A percentile compares a stretch with the other conserved stretches of the same genome.
Conservation (phyloP, 2,113 vertebrate genomes). For the Notiomystis cincta region DNA sequence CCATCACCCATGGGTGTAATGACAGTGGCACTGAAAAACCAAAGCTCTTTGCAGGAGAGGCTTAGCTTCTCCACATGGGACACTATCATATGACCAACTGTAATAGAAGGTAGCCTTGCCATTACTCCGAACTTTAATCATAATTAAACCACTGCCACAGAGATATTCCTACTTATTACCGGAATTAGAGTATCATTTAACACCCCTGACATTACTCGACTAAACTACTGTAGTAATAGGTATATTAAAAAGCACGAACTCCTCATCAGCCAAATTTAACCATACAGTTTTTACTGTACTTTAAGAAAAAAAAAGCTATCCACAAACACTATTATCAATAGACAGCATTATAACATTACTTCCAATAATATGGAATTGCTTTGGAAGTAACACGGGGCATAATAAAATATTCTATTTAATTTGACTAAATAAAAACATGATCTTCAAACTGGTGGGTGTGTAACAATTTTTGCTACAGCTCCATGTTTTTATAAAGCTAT, state of each 20-base stretch:
- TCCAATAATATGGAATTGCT: neutral
- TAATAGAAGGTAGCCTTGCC: neutral
- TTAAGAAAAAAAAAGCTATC: neutral
- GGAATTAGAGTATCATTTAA: conserved; percentile 43
- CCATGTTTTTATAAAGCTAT: neutral
- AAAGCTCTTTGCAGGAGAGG: conserved; percentile 11
- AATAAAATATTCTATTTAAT: neutral
- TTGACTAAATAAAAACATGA: neutral
- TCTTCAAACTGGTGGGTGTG: neutral
- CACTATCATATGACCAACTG: neutral
- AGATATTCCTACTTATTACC: conserved; percentile 25
- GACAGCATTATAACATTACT: neutral
- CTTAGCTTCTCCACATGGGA: conserved; percentile 6
- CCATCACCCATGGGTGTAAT: neutral
- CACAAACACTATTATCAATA: neutral
- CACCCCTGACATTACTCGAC: conserved; percentile 8
- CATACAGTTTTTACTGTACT: neutral
- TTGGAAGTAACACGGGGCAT: neutral
- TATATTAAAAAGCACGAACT: neutral
- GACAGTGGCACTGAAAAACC: conserved; percentile 1
- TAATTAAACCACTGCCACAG: conserved; percentile 25
- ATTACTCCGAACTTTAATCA: conserved; percentile 31
- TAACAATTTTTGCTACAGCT: neutral
- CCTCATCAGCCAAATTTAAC: conserved; percentile 4
- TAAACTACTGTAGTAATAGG: neutral